Conservation (phyloP, 1,140 invertebrate species). For the Prorops nasuta region DNA sequence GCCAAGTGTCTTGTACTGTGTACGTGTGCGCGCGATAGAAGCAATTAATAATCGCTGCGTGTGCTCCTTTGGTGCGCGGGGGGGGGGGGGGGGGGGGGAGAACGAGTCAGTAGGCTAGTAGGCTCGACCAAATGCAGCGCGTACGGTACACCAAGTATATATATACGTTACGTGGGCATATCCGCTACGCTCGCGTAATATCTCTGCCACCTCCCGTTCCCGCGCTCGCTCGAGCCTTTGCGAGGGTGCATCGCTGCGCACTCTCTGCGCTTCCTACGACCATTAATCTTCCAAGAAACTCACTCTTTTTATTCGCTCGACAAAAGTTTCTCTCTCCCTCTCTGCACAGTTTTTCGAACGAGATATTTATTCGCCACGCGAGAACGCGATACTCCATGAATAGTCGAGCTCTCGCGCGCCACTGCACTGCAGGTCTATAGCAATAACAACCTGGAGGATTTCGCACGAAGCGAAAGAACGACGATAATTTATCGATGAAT, state of each 20-base stretch:
- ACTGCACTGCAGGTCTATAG: too few species aligned
- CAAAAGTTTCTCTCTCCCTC: too few species aligned
- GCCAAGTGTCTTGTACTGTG: neutral
- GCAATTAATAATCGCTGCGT: neutral
- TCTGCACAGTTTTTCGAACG: too few species aligned
- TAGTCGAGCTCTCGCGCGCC: too few species aligned
- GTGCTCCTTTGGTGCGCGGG: neutral
- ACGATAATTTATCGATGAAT: too few species aligned
- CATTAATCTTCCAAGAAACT: too few species aligned
- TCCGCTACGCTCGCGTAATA: slow-evolving; percentile 1
- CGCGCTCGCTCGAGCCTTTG: neutral
- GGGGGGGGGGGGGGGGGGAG: neutral
- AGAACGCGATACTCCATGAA: too few species aligned
- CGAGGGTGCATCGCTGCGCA: neutral
- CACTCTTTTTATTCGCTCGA: too few species aligned
- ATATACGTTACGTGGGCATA: slow-evolving; percentile 6
- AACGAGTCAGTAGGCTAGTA: slow-evolving; percentile 50
- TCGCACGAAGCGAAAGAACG: too few species aligned
- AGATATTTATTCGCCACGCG: too few species aligned
- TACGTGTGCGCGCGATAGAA: neutral
- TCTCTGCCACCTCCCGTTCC: neutral
- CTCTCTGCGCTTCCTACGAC: too few species aligned
- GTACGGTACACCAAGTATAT: neutral
- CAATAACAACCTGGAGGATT: too few species aligned
- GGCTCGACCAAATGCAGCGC: slow-evolving; percentile 39